phyloP scores from a whole-genome alignment of 2,797 vertebrate species.

The Lagorchestes hirsutus region DNA sequence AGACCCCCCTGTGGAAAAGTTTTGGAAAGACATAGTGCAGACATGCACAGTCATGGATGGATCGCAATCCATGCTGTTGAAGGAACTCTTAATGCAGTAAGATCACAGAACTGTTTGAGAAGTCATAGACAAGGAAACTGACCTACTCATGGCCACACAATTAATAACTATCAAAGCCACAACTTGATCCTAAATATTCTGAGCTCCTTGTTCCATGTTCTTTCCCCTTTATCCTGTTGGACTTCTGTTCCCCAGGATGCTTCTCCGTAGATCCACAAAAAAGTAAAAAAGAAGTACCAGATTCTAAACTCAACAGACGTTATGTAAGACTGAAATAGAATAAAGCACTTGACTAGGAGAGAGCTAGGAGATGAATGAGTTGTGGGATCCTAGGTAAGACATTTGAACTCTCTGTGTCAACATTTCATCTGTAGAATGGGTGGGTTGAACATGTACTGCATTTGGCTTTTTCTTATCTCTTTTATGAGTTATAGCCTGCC shows the following conservation, averaged over 20 bases:
- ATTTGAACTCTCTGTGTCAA: background rate
- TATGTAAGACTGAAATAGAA: background rate
- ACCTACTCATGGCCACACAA: background rate
- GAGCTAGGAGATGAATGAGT: background rate
- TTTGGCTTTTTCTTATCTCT: background rate
- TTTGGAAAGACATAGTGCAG: background rate
- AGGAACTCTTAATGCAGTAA: background rate
- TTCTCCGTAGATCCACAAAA: background rate
- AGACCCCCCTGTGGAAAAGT: background rate
- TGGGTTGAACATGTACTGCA: background rate
- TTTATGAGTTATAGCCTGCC: too few species aligned
- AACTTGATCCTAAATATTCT: background rate
- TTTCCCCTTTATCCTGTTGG: conserved; percentile 21
- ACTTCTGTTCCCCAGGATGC: background rate
- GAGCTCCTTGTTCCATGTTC: background rate
- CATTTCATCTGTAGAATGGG: background rate
- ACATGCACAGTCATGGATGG: background rate
- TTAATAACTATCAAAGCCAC: background rate
- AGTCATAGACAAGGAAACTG: background rate
- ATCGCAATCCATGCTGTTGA: background rate
- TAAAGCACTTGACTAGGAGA: background rate
- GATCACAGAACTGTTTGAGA: background rate
- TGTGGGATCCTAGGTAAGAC: background rate
- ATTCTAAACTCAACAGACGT: conserved; percentile 17
- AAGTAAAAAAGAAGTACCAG: background rate